Evolutionary conservation across 2,888 invertebrate genomes (phyloP).

Genomic region (Cataglyphis rosenhaueri): DNA sequence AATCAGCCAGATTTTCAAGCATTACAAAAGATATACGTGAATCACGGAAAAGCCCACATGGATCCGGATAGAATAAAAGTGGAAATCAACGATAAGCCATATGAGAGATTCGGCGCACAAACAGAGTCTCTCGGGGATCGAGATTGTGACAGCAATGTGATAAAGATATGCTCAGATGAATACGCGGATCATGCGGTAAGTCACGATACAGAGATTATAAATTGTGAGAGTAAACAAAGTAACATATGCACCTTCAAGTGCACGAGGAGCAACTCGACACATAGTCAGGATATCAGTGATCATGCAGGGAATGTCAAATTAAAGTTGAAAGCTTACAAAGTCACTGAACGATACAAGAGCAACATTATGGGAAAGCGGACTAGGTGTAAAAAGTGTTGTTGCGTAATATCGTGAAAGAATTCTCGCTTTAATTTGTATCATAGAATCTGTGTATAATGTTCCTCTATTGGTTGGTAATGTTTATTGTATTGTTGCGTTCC

Average conservation of each 20-base stretch:
- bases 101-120: neutral
- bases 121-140: constrained; percentile 1
- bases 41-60: neutral
- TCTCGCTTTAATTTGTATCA: constrained; percentile 17
- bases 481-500: constrained; percentile 31
- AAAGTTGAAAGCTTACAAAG: constrained; percentile 77
- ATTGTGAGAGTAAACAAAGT: constrained; percentile 71
- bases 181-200: constrained; percentile 36
- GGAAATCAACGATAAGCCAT: neutral
- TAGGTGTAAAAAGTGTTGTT: constrained; percentile 81
- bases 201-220: constrained; percentile 68
- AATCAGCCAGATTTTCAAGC: constrained; percentile 19
- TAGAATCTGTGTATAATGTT: constrained; percentile 55
- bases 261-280: constrained; percentile 76
- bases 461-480: constrained; percentile 48
- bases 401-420: constrained; percentile 68
- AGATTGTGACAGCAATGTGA: constrained; percentile 59
- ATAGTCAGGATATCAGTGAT: constrained; percentile 76
- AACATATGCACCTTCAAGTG: constrained; percentile 62
- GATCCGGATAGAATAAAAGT: neutral
- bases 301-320: constrained; percentile 71
- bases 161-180: constrained; percentile 50
- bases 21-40: constrained; percentile 24
- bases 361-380: constrained; percentile 76
- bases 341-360: constrained; percentile 78